Evolutionary conservation across 2,113 vertebrate species (phyloP).

Genomic region (Callipepla californica): DNA sequence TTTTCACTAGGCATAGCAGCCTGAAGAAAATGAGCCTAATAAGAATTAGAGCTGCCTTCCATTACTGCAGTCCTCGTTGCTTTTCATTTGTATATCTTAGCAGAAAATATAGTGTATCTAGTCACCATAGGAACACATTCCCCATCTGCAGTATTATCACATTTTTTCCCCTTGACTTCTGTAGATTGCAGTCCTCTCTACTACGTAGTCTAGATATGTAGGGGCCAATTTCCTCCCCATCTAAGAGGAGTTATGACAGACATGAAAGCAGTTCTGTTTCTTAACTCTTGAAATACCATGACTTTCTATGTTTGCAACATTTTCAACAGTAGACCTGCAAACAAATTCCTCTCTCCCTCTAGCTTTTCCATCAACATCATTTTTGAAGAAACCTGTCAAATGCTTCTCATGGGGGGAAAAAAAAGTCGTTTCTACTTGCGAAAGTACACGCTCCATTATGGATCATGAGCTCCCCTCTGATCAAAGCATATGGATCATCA

Average conservation of each 20-base stretch:
- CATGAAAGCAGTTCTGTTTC: not conserved
- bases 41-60: slow-evolving; percentile 9
- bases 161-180: slow-evolving; percentile 71
- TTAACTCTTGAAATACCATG: slow-evolving; percentile 60
- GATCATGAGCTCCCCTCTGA: not conserved
- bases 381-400: not conserved
- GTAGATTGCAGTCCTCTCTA: slow-evolving; percentile 53
- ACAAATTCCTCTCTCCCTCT: not conserved
- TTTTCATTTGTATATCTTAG: slow-evolving; percentile 62
- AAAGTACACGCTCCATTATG: not conserved
- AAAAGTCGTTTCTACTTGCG: not conserved
- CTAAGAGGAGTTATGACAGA: slow-evolving; percentile 32
- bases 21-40: not conserved
- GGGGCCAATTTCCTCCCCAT: slow-evolving; percentile 64
- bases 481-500: not conserved
- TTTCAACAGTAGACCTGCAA: not conserved
- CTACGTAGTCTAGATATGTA: slow-evolving; percentile 59
- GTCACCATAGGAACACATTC: slow-evolving; percentile 70
- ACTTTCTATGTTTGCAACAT: not conserved
- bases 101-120: slow-evolving; percentile 65
- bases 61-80: not conserved
- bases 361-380: accelerated
- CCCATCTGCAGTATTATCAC: slow-evolving; percentile 65
- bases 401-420: not conserved
- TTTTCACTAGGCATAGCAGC: not conserved